A percentile compares a stretch with the other conserved stretches of the same genome.
Conservation (phyloP, 2,797 vertebrate genomes). For the Protonibea diacanthus region DNA sequence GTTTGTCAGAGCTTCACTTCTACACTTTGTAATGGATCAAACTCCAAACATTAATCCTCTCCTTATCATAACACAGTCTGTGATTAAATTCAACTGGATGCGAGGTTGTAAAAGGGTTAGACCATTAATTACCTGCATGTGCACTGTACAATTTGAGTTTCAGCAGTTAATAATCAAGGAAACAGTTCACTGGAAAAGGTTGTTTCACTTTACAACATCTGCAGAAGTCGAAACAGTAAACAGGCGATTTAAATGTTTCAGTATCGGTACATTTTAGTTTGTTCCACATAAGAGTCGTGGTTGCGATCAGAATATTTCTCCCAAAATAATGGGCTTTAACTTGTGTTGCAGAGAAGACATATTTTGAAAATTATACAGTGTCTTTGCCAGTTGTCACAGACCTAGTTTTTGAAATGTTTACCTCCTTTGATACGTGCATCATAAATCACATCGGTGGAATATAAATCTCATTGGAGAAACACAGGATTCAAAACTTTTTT, state of each 20-base stretch:
- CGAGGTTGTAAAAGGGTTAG: conserved; percentile 11
- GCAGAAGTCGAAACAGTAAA: conserved; percentile 9
- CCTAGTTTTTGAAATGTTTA: conserved; percentile 39
- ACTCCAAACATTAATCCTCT: conserved; percentile 65
- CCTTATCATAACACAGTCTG: conserved; percentile 37
- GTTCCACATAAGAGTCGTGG: neutral
- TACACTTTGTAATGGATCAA: conserved; percentile 41
- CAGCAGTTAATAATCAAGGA: conserved; percentile 2
- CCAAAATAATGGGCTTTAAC: neutral
- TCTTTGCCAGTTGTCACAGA: conserved; percentile 40
- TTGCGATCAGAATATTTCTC: conserved; percentile 17
- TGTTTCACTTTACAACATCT: conserved; percentile 10
- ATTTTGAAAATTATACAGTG: conserved; percentile 51
- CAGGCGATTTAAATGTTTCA: neutral
- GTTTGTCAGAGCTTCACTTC: conserved; percentile 61
- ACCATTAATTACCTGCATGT: conserved; percentile 15
- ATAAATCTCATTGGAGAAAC: conserved; percentile 55
- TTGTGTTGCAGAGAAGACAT: conserved; percentile 10
- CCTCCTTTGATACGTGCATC: conserved; percentile 37
- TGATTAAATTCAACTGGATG: conserved; percentile 32
- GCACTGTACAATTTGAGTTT: conserved; percentile 10
- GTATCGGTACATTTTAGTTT: neutral
- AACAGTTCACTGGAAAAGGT: neutral
- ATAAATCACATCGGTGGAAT: conserved; percentile 56
- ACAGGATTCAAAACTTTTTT: conserved; percentile 33